Evolutionary conservation across 1,140 invertebrate genomes (phyloP).

Genomic region (Branchinecta lindahli): DNA sequence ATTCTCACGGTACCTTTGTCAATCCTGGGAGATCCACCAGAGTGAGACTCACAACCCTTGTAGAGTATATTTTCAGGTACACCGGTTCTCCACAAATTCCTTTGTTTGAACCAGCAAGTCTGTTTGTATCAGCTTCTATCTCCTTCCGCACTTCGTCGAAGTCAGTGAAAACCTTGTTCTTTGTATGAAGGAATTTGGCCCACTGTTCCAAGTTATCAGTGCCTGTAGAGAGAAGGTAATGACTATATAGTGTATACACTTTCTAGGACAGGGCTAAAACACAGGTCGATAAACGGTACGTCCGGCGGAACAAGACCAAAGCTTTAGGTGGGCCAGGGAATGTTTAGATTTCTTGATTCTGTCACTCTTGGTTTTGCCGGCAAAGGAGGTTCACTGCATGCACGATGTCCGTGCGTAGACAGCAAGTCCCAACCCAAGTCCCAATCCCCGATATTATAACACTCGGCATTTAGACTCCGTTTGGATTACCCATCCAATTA

Average conservation of each 20-base stretch:
- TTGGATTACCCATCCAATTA: no score
- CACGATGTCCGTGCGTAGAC: no score
- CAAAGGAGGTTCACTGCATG: no score
- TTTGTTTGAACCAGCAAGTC: slow-evolving; percentile 86
- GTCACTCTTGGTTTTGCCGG: no score
- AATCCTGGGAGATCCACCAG: slow-evolving; percentile 96
- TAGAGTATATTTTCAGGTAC: slow-evolving; percentile 85
- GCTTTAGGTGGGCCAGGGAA: no score
- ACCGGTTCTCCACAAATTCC: slow-evolving; percentile 93
- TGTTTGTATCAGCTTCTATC: slow-evolving; percentile 84
- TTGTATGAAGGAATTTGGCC: slow-evolving; percentile 89
- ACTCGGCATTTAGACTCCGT: no score
- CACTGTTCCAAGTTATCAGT: slow-evolving; percentile 81
- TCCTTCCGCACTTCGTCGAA: slow-evolving; percentile 82
- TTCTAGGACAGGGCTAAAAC: background rate
- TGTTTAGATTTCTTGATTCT: no score
- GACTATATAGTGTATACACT: background rate
- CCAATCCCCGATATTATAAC: no score
- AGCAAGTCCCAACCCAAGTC: no score
- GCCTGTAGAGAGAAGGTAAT: slow-evolving; percentile 37
- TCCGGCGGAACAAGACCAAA: no score
- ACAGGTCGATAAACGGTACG: no score
- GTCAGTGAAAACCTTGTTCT: slow-evolving; percentile 73
- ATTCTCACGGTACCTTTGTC: slow-evolving; percentile 55
- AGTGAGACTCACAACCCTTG: slow-evolving; percentile 85